Evolutionary conservation across 2,113 vertebrate genomes (phyloP), one percentile per base, ranked within the genome.

Genomic region (Psilopogon haemacephalus): DNA sequence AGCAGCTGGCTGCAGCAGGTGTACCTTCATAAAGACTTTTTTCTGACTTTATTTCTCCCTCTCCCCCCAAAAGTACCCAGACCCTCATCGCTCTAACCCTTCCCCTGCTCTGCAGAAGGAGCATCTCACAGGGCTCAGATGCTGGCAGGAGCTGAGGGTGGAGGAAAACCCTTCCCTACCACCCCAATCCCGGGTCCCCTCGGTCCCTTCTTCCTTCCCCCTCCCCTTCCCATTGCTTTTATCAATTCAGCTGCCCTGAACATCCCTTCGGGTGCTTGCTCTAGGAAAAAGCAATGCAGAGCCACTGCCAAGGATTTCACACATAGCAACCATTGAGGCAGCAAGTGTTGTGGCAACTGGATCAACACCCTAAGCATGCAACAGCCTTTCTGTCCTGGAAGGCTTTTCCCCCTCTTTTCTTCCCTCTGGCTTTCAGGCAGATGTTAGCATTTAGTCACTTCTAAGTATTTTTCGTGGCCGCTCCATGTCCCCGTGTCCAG

Each of bases 291-390:
- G 94, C 88, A 81, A 84, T 2, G 79, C 69, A 42, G 63, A 50
- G 58, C 92, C 19, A 68, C 14, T 91, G 89, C 75, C 91, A 85
- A 91, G 38, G 74, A 86, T 96, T 97, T 97, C 85, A 91, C 95
- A 92, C 86, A 92, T 93, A 76, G 89, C 94, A 96, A 95, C 91
- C 67, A 89, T 69, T 59, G 95, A 95, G 83, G 80, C 80, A 81
- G 85, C 75, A 58, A 65, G 32, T 94, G 88, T 94, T 95, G 91
- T 86, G 87, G 93, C 82, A 95, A 95, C 86, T 94, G 88, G 81
- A 86, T 93, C 96, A 96, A 96, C 93, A 89, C 80, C 90, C 80
- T 0, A 2, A 46, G 87, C 75, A n/a, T 50, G 83, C 89, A 78
- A 86, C 33, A 81, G 90, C 75, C 89, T 92, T 90, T 79, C 55